phyloP scores from a whole-genome alignment of 2,888 invertebrate genomes.

The Sipha maydis region DNA sequence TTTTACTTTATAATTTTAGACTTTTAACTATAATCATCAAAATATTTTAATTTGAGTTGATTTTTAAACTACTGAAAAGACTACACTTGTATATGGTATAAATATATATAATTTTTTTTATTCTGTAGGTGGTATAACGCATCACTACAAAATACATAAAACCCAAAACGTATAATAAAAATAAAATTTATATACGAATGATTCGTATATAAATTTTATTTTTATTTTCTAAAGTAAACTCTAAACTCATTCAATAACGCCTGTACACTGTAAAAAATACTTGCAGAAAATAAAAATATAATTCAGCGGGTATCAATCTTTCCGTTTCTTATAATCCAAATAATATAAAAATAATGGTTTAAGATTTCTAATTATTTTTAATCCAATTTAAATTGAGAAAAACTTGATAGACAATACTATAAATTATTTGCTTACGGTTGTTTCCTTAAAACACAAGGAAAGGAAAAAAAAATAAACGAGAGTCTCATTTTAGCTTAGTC shows the following conservation, averaged over 20 bases:
- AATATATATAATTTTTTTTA: no score
- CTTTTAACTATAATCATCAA: no score
- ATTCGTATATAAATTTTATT: background rate
- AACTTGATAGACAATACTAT: background rate
- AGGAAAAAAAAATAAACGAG: background rate
- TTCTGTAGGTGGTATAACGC: background rate
- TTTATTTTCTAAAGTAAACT: background rate
- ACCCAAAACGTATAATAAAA: no score
- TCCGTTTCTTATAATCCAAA: background rate
- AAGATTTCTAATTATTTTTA: background rate
- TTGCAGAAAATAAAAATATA: background rate
- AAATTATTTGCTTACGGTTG: background rate
- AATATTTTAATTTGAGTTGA: no score
- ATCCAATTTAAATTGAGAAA: background rate
- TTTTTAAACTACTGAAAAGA: no score
- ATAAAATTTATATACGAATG: no score
- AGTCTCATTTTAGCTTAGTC: background rate
- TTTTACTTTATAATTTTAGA: no score
- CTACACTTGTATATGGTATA: no score
- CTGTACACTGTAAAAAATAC: background rate
- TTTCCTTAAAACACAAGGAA: background rate
- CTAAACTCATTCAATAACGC: background rate
- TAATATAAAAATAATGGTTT: background rate
- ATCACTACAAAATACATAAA: background rate
- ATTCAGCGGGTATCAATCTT: background rate